phyloP scores from a whole-genome alignment of 2,797 vertebrate species.

The Fringilla coelebs region DNA sequence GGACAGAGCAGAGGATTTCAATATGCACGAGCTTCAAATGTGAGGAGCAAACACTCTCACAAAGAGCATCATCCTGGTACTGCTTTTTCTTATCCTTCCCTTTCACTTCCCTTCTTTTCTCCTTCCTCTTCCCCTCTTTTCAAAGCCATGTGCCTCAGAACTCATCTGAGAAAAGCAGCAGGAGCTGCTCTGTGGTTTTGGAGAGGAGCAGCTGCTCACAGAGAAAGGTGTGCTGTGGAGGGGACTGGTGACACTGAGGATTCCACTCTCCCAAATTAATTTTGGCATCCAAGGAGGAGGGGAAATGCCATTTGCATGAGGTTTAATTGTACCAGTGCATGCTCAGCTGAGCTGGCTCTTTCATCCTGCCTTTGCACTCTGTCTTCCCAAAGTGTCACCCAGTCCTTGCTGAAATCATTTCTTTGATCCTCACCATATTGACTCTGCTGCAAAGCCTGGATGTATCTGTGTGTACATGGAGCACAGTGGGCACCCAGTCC shows the following conservation, averaged over 20 bases:
- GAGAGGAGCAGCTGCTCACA: background rate
- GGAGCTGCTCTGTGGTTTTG: background rate
- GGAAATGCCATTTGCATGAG: background rate
- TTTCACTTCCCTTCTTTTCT: too few species aligned
- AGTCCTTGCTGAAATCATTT: background rate
- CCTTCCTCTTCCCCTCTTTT: background rate
- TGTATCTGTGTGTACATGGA: background rate
- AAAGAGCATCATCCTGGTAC: background rate
- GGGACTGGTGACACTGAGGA: background rate
- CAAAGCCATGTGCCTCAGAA: background rate
- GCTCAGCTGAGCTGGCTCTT: background rate
- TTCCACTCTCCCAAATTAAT: background rate
- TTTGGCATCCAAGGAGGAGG: background rate
- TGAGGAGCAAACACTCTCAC: background rate
- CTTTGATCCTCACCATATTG: background rate
- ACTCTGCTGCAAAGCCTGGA: background rate
- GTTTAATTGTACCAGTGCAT: background rate
- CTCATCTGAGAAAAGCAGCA: background rate
- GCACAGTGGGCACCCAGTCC: background rate
- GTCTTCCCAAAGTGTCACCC: background rate
- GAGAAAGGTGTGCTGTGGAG: background rate
- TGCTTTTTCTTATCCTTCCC: background rate
- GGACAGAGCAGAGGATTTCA: background rate
- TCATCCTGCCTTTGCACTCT: background rate
- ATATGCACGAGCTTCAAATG: background rate